Base-by-base conservation (phyloP, 2,797 vertebrate genomes). In the Tokudaia tokunoshimensis region DNA sequence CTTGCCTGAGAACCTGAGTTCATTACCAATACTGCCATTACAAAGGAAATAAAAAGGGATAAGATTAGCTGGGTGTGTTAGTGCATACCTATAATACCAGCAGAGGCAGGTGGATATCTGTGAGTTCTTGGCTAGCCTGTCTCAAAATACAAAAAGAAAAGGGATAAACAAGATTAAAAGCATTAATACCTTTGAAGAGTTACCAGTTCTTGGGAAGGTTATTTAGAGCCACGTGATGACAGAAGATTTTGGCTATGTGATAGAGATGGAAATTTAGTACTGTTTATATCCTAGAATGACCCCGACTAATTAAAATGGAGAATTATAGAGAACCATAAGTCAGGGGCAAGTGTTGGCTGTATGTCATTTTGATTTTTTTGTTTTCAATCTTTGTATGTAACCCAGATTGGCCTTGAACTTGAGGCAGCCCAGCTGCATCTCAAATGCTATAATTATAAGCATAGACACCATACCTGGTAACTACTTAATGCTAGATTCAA, bases 131-230 rank as follows among this genome's bases (percentile, higher is more conserved):
- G 34, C 34, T 14, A 70, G 67, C 34, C 67, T 70, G 34, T 70
- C 34, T 70, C 34, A 70, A 70, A 70, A 70, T 70, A 19, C 15
- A 70, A 70, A 70, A 70, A 70, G 17, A 20, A 70, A 70, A 70
- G 17, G 3, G 24, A 37, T 17, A 26, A 44, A 31, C 8, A 84
- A 41, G 26, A 87, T n/a, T 50, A 92, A 86, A 93, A 81, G 12
- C 19, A 9, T 70, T 61, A 80, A 47, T 92, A 63, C 78, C 74
- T 94, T 91, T 75, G 80, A n/a, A 50, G 84, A 92, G 37, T 59
- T 91, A 34, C 83, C 61, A 44, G 41, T 72, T 34, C 88, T 79
- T 94, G 15, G 85, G 70, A 86, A 86, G 81, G 47, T 5, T 82
- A 4, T 74, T 57, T 74, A 79, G 1, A 75, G 24, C 24, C 41